Evolutionary conservation across 2,888 invertebrate genomes (phyloP).

Genomic region (Doris montereyensis): DNA sequence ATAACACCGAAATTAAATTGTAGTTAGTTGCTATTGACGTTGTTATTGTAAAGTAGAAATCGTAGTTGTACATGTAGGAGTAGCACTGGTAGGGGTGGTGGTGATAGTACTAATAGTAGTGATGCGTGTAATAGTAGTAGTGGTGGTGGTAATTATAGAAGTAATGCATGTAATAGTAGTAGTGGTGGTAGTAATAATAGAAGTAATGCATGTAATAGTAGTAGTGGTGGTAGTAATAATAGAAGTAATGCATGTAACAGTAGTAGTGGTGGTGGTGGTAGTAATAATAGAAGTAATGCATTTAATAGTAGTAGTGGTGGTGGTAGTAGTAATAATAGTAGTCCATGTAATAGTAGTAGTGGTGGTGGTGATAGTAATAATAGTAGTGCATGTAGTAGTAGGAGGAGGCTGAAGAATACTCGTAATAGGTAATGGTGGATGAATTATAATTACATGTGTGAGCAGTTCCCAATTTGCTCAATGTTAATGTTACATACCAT

Average conservation of each 20-base stretch:
- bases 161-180: neutral
- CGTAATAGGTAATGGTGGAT: too few species aligned
- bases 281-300: neutral
- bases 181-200: neutral
- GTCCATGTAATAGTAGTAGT: too few species aligned
- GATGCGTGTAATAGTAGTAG: neutral
- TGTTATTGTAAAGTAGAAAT: neutral
- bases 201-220: neutral
- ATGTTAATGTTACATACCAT: too few species aligned
- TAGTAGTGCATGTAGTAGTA: too few species aligned
- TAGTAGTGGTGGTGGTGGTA: neutral
- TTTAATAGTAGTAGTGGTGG: neutral
- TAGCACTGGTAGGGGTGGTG: neutral
- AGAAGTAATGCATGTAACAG: neutral
- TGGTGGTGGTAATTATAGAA: neutral
- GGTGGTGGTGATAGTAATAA: too few species aligned
- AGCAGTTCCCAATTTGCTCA: too few species aligned
- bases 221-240: neutral
- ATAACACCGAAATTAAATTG: too few species aligned
- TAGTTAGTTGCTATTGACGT: neutral
- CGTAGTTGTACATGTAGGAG: neutral
- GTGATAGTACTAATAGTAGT: slow-evolving; percentile 8
- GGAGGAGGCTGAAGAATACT: too few species aligned
- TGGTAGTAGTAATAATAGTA: neutral
- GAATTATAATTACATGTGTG: too few species aligned